phyloP scores from a whole-genome alignment of 2,888 invertebrate genomes.

The Blastobasis adustella region DNA sequence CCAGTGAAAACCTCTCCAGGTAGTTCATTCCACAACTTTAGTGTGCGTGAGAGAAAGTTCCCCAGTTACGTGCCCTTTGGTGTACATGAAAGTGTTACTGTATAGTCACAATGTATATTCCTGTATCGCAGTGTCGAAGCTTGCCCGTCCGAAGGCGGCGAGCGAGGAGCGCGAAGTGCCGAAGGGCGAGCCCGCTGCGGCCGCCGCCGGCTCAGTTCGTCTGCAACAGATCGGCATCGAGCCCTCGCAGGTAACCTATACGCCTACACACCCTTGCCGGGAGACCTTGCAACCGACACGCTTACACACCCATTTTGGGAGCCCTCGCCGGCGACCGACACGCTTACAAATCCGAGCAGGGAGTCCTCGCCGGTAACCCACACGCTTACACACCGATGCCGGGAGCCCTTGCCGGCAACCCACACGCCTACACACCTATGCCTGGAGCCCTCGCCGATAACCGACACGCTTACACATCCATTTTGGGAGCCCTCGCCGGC shows the following conservation, averaged over 20 bases:
- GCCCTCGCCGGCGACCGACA: no score
- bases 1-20: no score
- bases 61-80: not conserved
- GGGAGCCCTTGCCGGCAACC: slow-evolving; percentile 57
- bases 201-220: slow-evolving; percentile 52
- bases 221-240: slow-evolving; percentile 70
- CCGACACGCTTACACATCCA: no score
- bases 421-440: not conserved
- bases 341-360: no score
- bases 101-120: not conserved
- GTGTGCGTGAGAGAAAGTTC: no score
- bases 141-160: slow-evolving; percentile 65
- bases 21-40: no score
- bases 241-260: slow-evolving; percentile 49
- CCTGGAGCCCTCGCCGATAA: no score
- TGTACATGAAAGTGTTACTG: not conserved
- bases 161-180: slow-evolving; percentile 65
- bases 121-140: slow-evolving; percentile 55
- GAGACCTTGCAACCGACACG: no score
- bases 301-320: no score
- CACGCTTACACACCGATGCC: no score
- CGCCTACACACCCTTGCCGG: not conserved
- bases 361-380: no score
- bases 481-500: no score
- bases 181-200: slow-evolving; percentile 22